Percentiles rank a stretch among this genome's conserved stretches.
Conservation (phyloP, 2,888 invertebrate species). For the Theretra japonica region DNA sequence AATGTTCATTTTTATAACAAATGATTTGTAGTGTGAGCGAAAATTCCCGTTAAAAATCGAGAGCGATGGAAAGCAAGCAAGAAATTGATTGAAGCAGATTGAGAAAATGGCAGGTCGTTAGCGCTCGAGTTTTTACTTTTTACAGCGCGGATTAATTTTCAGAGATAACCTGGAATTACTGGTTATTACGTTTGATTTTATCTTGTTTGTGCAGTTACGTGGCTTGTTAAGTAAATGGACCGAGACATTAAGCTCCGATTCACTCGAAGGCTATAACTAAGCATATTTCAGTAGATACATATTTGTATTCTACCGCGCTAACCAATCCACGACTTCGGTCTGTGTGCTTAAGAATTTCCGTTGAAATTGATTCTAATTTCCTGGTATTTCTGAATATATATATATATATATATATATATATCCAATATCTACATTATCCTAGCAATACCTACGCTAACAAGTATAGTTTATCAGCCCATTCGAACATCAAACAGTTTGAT, state of each 20-base stretch:
- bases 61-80: slow-evolving; percentile 5
- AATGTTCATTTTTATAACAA: not conserved
- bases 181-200: slow-evolving; percentile 19
- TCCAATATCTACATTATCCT: too few relatives aligned
- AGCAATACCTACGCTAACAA: too few relatives aligned
- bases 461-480: too few relatives aligned
- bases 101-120: slow-evolving; percentile 27
- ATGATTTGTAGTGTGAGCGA: not conserved
- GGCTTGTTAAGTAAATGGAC: slow-evolving; percentile 9
- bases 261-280: too few relatives aligned
- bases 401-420: too few relatives aligned
- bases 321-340: too few relatives aligned
- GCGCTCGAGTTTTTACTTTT: slow-evolving; percentile 18
- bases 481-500: too few relatives aligned
- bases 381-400: too few relatives aligned
- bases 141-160: slow-evolving; percentile 22
- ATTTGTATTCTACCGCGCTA: too few relatives aligned
- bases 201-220: not conserved
- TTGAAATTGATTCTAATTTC: not conserved
- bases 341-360: not conserved
- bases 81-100: slow-evolving; percentile 27
- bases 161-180: slow-evolving; percentile 16
- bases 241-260: not conserved
- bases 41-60: slow-evolving; percentile 14
- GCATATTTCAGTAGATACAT: not conserved